Evolutionary conservation across 2,888 invertebrate genomes (phyloP), one percentile per base, ranked within the genome.

Genomic region (Mimachlamys varia): DNA sequence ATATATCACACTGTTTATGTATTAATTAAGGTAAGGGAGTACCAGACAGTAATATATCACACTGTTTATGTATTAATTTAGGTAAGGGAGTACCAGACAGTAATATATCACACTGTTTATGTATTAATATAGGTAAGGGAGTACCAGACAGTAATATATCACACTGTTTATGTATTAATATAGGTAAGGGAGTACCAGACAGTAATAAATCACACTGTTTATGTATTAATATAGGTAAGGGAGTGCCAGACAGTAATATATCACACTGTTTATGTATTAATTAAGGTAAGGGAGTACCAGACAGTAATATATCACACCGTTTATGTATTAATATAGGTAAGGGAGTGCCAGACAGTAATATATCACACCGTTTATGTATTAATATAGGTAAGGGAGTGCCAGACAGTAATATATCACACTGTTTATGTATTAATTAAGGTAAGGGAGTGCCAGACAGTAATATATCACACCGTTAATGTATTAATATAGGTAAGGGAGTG

Each of bases 71-170:
- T 58, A 37, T 17, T 33, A 2, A 10, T 88, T 76, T 27, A 90
- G 90, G 90, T 38, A 88, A 88, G 17, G 89, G 88, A 87, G 90
- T 90, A 12, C 53, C 76, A 76, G 88, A 90, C 33, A 89, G 89
- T 37, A 89, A 49, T n/a, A 62, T 7, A 89, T 87, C 53, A 50
- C 89, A 17, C 13, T 90, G 19, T 76, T 1, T 76, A 4, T 27
- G n/a, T 58, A 37, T 17, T 33, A 2, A 10, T 88, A 50, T 27
- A 90, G 90, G 90, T 38, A 88, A 88, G 17, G 89, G 88, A 87
- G 90, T 90, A 12, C 53, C 76, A 76, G 88, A 90, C 33, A 89
- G 89, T 37, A 89, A 49, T n/a, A 62, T 7, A 89, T 87, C 53
- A 50, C 89, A 17, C 13, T 90, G 19, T 76, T 1, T 76, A 4